Base-by-base conservation (phyloP, 2,888 invertebrate genomes). In the Alviniconcha strummeri region DNA sequence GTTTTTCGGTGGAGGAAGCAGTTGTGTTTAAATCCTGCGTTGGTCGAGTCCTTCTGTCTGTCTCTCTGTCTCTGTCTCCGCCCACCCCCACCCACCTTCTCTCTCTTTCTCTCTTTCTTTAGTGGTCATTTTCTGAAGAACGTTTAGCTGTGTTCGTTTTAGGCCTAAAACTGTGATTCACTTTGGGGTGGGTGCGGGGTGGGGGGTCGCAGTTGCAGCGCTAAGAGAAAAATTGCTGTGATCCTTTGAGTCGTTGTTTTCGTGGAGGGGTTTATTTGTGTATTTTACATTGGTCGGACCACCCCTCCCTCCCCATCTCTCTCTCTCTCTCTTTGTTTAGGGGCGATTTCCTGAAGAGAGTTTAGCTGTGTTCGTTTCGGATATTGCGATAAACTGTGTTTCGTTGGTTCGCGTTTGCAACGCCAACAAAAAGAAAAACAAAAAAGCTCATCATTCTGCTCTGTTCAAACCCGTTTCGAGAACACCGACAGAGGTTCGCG, bases 1-100 rank as follows among this genome's bases (percentile, higher is more conserved):
- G 15, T 54, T 13, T 6, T 36, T 7, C n/a, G 55, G 15, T 0
- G 75, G 15, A 6, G 6, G 52, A 8, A 5, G 7, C 74, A 4
- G 15, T 71, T 57, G 52, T 64, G 6, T 67, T 67, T 11, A 19
- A 52, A 36, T 36, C 72, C 17, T 36, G n/a, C n/a, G 5, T 8
- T 72, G 15, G n/a, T 11, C 17, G 15, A n/a, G 72, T 1, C n/a
- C 72, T n/a, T n/a, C 78, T 60, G 19, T 78, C 60, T 78, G 57
- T 76, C 76, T 78, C 60, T 76, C 76, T 81, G 6, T 79, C 5
- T 79, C 17, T 60, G 19, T 79, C 57, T 17, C n/a, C 5, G 36
- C 79, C 17, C 71, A 55, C 72, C 52, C 81, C 71, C 17, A 55
- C 74, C 56, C 74, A 72, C 81, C 72, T 57, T 81, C 72, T 81